These are phyloP conservation scores for Pangasianodon hypophthalmus DNA, from an alignment of 2,113 vertebrate species.

Conservation along the genomic window DNA sequence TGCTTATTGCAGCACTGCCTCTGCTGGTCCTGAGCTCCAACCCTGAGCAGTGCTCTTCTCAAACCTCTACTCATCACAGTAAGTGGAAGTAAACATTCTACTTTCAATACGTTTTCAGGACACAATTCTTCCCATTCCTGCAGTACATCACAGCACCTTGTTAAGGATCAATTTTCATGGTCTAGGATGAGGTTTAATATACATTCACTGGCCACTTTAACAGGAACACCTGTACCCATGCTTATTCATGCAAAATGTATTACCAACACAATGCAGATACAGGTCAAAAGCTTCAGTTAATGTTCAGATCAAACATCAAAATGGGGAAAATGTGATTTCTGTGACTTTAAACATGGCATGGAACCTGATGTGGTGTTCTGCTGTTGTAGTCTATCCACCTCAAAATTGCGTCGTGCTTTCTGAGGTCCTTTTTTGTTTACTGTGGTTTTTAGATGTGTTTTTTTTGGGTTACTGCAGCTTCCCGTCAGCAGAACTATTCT, in stretches of 20 bases:
- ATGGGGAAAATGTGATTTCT: not conserved
- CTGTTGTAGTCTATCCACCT: not conserved
- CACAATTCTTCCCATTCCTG: not conserved
- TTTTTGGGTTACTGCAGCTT: not conserved
- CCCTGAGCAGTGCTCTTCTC: not conserved
- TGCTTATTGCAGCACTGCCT: conserved; percentile 20
- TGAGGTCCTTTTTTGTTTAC: not conserved
- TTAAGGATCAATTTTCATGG: not conserved
- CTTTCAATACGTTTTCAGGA: not conserved
- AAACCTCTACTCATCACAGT: not conserved
- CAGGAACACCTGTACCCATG: not conserved
- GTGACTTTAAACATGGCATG: not conserved
- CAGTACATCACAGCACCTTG: not conserved
- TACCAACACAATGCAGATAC: not conserved
- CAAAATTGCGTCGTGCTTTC: not conserved
- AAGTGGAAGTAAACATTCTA: not conserved
- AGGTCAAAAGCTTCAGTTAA: not conserved
- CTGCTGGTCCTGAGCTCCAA: conserved; percentile 9
- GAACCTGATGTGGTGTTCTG: not conserved
- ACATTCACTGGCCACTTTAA: not conserved
- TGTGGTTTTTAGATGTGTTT: not conserved
- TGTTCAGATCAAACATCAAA: not conserved
- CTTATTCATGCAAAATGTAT: not conserved
- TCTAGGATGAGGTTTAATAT: not conserved
- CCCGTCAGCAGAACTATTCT: not conserved